phyloP scores from a whole-genome alignment of 2,888 invertebrate species.

The Branchipolynoe longqiensis region DNA sequence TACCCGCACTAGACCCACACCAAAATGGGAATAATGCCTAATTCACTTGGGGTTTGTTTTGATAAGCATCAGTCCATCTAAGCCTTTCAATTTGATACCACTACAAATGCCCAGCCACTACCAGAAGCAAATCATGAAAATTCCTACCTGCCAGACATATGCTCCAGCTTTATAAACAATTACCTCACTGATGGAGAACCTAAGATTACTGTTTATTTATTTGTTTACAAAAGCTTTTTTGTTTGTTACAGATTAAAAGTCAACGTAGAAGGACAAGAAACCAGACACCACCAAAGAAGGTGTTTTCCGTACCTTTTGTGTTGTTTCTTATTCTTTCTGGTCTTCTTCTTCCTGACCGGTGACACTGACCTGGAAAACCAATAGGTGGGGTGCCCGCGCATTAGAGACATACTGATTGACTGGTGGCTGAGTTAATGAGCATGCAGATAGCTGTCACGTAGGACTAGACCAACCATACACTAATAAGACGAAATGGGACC shows the following conservation, averaged over 20 bases:
- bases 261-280: background rate
- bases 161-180: too few relatives aligned
- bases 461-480: slow-evolving; percentile 57
- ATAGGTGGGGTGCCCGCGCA: background rate
- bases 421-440: slow-evolving; percentile 2
- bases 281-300: too few relatives aligned
- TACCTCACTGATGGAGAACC: slow-evolving; percentile 33
- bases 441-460: slow-evolving; percentile 52
- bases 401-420: background rate
- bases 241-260: background rate
- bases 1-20: too few relatives aligned
- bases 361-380: slow-evolving; percentile 57
- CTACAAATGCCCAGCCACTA: too few relatives aligned
- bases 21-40: too few relatives aligned
- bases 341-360: slow-evolving; percentile 51
- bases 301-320: slow-evolving; percentile 54
- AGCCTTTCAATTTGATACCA: too few relatives aligned
- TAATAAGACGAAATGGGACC: slow-evolving; percentile 54
- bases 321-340: slow-evolving; percentile 56
- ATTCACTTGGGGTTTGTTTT: too few relatives aligned
- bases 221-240: too few relatives aligned
- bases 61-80: too few relatives aligned
- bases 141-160: too few relatives aligned
- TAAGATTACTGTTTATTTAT: background rate
- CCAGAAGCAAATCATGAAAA: too few relatives aligned